A percentile compares a stretch with the other conserved stretches of the same genome.
Conservation (phyloP, 2,797 vertebrate genomes). For the Tapirus indicus region DNA sequence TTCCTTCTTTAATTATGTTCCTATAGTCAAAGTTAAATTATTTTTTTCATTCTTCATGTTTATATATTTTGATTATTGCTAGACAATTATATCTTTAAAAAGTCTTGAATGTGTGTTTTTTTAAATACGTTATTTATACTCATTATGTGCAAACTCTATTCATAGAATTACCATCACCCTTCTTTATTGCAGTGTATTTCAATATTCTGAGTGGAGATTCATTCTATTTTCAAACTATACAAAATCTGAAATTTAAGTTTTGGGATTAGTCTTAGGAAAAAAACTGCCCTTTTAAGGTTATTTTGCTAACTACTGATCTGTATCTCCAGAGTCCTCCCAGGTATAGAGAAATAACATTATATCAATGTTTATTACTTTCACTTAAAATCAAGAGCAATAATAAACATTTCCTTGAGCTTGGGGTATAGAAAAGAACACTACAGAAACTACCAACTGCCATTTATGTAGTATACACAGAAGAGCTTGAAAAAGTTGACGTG, state of each 20-base stretch:
- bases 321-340: neutral
- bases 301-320: neutral
- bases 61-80: neutral
- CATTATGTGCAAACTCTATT: neutral
- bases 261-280: neutral
- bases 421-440: neutral
- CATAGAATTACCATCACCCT: neutral
- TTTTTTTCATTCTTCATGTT: neutral
- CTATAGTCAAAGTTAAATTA: neutral
- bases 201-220: neutral
- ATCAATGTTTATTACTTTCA: neutral
- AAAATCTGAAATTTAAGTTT: neutral
- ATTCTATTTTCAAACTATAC: slow-evolving; percentile 3
- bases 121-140: neutral
- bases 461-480: neutral
- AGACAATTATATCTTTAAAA: neutral
- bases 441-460: neutral
- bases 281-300: neutral
- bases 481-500: neutral
- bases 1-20: slow-evolving; percentile 1
- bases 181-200: neutral
- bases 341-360: neutral
- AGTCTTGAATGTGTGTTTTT: neutral
- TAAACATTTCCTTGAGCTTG: neutral
- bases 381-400: neutral